A percentile compares a stretch with the other conserved stretches of the same genome.
Conservation (phyloP, 2,113 vertebrate species). For the Hepsetus odoe region DNA sequence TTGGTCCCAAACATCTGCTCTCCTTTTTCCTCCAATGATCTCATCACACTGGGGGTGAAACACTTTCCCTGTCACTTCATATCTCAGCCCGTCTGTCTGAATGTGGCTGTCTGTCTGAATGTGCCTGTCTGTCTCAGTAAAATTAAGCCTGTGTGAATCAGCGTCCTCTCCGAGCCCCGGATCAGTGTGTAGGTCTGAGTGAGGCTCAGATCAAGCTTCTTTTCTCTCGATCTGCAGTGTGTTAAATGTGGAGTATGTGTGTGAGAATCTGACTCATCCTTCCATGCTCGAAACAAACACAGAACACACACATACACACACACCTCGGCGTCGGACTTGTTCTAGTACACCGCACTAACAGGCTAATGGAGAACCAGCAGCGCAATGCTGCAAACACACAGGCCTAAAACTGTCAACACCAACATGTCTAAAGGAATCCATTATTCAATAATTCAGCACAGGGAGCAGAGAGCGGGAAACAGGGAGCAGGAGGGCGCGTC, state of each 20-base stretch:
- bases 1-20: neutral
- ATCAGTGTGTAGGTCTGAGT: slow-evolving; percentile 23
- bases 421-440: slow-evolving; percentile 48
- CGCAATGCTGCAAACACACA: slow-evolving; percentile 32
- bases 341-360: slow-evolving; percentile 14
- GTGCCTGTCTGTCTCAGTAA: slow-evolving; percentile 26
- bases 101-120: slow-evolving; percentile 13
- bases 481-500: slow-evolving; percentile 27
- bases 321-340: neutral
- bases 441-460: slow-evolving; percentile 55
- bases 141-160: slow-evolving; percentile 15
- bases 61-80: slow-evolving; percentile 21
- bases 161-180: slow-evolving; percentile 2
- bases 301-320: slow-evolving; percentile 15
- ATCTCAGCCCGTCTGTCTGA: too few relatives aligned
- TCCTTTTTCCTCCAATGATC: neutral
- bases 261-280: slow-evolving; percentile 52
- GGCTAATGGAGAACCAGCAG: slow-evolving; percentile 38
- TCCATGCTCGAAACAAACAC: slow-evolving; percentile 18
- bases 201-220: slow-evolving; percentile 10
- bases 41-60: slow-evolving; percentile 20
- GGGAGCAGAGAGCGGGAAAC: slow-evolving; percentile 31
- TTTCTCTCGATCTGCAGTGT: slow-evolving; percentile 19
- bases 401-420: slow-evolving; percentile 53
- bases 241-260: slow-evolving; percentile 51